Percentiles rank a stretch among this genome's conserved stretches.
phyloP scores from a whole-genome alignment of 92 coral and sea anemone species.

The Paragorgia papillata region DNA sequence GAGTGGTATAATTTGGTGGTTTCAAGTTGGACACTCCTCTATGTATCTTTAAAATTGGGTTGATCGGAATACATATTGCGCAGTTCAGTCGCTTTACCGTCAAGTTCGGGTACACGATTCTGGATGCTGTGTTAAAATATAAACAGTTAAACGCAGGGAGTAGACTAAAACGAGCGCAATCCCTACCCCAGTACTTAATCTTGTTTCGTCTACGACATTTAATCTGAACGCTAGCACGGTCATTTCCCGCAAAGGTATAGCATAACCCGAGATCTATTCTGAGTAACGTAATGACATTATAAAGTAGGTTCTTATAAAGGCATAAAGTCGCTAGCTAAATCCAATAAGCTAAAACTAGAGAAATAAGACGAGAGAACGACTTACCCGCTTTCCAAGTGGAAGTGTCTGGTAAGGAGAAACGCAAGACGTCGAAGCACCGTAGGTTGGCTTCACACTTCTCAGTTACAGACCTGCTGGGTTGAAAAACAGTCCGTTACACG shows the following conservation, averaged over 20 bases:
- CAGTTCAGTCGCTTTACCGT: not conserved
- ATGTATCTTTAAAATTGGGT: too few species aligned
- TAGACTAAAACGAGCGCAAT: too few species aligned
- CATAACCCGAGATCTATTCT: too few species aligned
- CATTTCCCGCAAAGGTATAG: too few species aligned
- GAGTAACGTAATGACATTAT: too few species aligned
- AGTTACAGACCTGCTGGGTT: constrained; percentile 38
- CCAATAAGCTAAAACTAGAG: not conserved
- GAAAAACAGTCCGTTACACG: constrained; percentile 18
- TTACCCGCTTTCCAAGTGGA: not conserved
- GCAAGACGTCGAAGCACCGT: not conserved
- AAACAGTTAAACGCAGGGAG: not conserved
- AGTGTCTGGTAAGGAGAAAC: not conserved
- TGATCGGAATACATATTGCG: too few species aligned
- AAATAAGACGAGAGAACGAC: not conserved
- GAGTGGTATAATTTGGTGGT: too few species aligned
- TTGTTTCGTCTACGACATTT: too few species aligned
- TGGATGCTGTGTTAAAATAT: not conserved
- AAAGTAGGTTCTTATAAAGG: too few species aligned
- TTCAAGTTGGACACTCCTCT: too few species aligned
- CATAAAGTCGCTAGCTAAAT: not conserved
- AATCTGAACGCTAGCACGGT: too few species aligned
- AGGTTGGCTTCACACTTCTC: constrained; percentile 16
- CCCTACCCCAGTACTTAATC: too few species aligned
- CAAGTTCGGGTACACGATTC: not conserved